Evolutionary conservation across 2,797 vertebrate species (phyloP).

Genomic region (Okamejei kenojei): DNA sequence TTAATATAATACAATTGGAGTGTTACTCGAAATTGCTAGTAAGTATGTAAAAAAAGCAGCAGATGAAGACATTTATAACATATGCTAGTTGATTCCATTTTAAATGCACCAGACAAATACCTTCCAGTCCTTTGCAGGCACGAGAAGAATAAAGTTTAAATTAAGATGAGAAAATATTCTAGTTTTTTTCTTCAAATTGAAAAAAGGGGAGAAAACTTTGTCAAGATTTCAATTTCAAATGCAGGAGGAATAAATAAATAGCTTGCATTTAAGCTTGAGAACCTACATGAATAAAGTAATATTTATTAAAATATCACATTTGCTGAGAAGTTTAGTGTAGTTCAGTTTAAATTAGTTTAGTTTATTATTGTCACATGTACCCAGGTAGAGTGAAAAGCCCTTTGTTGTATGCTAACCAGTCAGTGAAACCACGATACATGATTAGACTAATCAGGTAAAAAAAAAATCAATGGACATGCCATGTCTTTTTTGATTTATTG

Average conservation of each 20-base stretch:
- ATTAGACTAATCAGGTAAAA: background rate
- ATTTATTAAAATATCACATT: background rate
- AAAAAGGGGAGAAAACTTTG: background rate
- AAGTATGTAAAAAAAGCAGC: background rate
- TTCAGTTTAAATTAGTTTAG: too few species aligned
- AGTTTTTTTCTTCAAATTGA: background rate
- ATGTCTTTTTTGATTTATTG: background rate
- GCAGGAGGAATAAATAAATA: background rate
- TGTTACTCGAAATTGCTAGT: background rate
- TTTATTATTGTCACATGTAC: too few species aligned
- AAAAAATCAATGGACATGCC: background rate
- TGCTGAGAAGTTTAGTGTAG: background rate
- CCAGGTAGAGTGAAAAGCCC: too few species aligned
- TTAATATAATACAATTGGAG: too few species aligned
- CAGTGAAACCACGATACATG: too few species aligned
- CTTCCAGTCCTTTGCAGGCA: too few species aligned
- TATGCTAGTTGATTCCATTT: background rate
- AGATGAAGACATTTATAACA: background rate
- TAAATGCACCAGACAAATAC: background rate
- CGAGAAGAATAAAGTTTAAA: background rate
- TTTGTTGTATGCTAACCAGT: too few species aligned
- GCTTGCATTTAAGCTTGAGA: background rate
- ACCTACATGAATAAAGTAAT: background rate
- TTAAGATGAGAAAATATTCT: background rate
- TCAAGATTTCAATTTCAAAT: too few species aligned